Percentiles rank a stretch among this genome's conserved stretches.
phyloP scores from a whole-genome alignment of 2,888 invertebrate species.

The Cantharis flavilabris region DNA sequence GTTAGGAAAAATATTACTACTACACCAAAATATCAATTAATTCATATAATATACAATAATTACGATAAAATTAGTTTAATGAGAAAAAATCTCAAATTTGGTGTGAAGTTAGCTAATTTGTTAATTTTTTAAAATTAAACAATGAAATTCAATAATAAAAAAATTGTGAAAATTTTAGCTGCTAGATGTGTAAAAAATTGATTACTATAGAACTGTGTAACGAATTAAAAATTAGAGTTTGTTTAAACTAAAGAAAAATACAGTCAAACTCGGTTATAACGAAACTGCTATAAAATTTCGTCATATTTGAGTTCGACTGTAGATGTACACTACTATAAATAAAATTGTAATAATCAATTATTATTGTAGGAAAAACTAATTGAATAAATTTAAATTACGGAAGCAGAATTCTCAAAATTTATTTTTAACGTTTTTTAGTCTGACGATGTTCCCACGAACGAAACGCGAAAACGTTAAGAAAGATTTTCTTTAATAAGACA shows the following conservation, averaged over 20 bases:
- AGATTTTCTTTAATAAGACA: not conserved
- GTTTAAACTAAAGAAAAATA: not conserved
- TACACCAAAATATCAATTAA: conserved; percentile 18
- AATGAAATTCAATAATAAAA: not conserved
- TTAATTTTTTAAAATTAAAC: not conserved
- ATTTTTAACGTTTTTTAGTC: not conserved
- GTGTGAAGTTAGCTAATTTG: conserved; percentile 5
- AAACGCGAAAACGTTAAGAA: not conserved
- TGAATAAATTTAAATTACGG: conserved; percentile 16
- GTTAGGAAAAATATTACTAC: conserved; percentile 15
- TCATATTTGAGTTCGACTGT: not conserved
- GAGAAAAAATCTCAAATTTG: conserved; percentile 6
- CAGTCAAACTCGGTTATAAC: not conserved
- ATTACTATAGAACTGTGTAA: conserved; percentile 11
- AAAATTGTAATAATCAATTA: conserved; percentile 13
- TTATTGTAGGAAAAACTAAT: conserved; percentile 8
- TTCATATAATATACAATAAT: conserved; percentile 8
- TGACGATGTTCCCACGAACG: not conserved
- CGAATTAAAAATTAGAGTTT: conserved; percentile 16
- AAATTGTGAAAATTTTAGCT: not conserved
- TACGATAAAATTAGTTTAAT: conserved; percentile 2
- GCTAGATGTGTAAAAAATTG: conserved; percentile 1
- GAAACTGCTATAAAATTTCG: not conserved
- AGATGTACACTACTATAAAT: not conserved
- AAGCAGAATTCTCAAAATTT: not conserved